These are phyloP conservation scores for Psococerastis gibbosa DNA, from an alignment of 2,888 invertebrate genomes.

Conservation along the genomic window DNA sequence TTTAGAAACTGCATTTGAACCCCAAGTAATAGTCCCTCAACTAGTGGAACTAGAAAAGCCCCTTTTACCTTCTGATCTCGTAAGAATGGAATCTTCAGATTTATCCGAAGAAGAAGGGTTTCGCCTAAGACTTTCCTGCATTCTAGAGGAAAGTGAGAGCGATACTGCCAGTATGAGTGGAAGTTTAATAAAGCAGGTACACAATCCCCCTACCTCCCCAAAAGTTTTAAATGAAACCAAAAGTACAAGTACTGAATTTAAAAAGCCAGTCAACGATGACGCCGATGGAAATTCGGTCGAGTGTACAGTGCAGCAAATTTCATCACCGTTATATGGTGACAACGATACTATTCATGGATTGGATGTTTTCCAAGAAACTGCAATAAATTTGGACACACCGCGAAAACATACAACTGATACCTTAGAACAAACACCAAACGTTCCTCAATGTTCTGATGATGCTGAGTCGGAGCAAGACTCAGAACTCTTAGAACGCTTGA, in stretches of 20 bases:
- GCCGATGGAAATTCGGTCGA: too few relatives aligned
- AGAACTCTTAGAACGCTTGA: not conserved
- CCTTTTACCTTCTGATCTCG: not conserved
- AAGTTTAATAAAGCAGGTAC: not conserved
- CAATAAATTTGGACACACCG: not conserved
- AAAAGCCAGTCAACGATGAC: too few relatives aligned
- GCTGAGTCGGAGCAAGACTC: not conserved
- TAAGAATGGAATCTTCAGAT: not conserved
- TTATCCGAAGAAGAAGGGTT: constrained; percentile 3
- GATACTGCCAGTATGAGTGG: not conserved
- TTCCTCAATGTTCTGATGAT: not conserved
- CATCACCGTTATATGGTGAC: too few relatives aligned
- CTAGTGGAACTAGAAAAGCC: not conserved
- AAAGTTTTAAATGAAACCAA: not conserved
- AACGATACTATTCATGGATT: too few relatives aligned
- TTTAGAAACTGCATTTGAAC: not conserved
- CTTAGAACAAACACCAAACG: not conserved
- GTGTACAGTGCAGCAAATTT: too few relatives aligned
- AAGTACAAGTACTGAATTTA: not conserved
- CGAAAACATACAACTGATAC: not conserved
- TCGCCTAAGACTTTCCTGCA: constrained; percentile 3
- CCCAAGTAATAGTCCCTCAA: not conserved
- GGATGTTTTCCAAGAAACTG: not conserved
- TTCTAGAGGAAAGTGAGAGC: constrained; percentile 1
- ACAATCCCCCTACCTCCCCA: not conserved